A percentile compares a stretch with the other conserved stretches of the same genome.
These are phyloP conservation scores for Pegoplata infirma DNA, from an alignment of 2,888 invertebrate species.

Conservation along the genomic window DNA sequence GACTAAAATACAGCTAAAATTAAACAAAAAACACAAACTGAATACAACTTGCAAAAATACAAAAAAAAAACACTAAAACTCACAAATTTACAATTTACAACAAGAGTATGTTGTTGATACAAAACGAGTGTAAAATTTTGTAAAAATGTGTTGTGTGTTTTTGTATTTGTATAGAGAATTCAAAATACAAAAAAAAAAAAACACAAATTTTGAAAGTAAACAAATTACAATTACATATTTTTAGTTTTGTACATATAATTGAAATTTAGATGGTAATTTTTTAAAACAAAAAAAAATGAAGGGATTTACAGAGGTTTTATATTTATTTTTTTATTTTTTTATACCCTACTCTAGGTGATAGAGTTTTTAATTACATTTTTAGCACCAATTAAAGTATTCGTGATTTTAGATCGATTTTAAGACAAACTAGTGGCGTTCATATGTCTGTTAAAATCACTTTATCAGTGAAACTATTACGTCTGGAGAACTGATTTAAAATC, in stretches of 20 bases:
- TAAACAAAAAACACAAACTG: conserved; percentile 55
- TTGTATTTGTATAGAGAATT: not conserved
- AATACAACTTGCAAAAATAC: conserved; percentile 42
- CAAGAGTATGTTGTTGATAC: conserved; percentile 4
- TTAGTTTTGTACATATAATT: conserved; percentile 4
- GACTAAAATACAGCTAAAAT: conserved; percentile 73
- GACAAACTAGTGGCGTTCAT: no score
- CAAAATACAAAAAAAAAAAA: conserved; percentile 18
- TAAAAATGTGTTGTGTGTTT: conserved; percentile 3
- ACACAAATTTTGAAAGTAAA: conserved; percentile 60
- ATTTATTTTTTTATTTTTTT: no score
- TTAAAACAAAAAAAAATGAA: not conserved
- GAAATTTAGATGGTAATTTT: not conserved
- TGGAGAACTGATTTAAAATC: no score
- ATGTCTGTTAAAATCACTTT: no score
- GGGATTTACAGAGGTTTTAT: no score
- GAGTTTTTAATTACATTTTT: no score
- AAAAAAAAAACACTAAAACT: conserved; percentile 28
- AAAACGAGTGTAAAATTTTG: not conserved
- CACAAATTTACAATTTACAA: conserved; percentile 31
- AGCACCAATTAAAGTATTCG: no score
- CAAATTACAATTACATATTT: conserved; percentile 47
- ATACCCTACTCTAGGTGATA: no score
- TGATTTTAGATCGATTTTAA: no score
- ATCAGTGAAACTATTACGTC: no score